Evolutionary conservation across 2,888 invertebrate species (phyloP).

Genomic region (Microctonus aethiopoides): DNA sequence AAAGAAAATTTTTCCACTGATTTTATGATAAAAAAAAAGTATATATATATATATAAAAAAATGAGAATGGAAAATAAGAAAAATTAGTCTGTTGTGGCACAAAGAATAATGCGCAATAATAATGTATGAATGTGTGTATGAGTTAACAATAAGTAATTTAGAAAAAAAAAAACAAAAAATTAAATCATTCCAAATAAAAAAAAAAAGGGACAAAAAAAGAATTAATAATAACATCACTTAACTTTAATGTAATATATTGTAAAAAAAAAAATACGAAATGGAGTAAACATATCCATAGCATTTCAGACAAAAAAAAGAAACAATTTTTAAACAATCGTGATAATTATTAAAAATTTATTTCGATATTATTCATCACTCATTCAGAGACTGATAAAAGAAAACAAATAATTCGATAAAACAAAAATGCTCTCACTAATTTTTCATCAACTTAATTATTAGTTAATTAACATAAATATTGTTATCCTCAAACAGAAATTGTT

Average conservation of each 20-base stretch:
- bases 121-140: constrained; percentile 28
- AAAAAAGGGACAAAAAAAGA: too few relatives aligned
- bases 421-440: too few relatives aligned
- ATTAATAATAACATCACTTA: constrained; percentile 25
- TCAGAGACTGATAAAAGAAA: neutral
- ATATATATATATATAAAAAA: neutral
- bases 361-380: neutral
- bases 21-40: neutral
- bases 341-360: neutral
- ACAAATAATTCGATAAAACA: too few relatives aligned
- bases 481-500: too few relatives aligned
- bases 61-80: neutral
- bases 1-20: constrained; percentile 41
- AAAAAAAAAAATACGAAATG: constrained; percentile 28
- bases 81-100: neutral
- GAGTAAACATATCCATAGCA: constrained; percentile 35
- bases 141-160: constrained; percentile 29
- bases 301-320: neutral
- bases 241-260: constrained; percentile 7
- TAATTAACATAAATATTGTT: too few relatives aligned
- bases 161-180: constrained; percentile 36
- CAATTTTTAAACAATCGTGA: too few relatives aligned
- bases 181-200: constrained; percentile 30
- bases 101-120: constrained; percentile 32
- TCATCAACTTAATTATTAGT: too few relatives aligned